These are phyloP conservation scores for Drosophila melanocephala DNA, from an alignment of 2,888 invertebrate genomes.

Conservation along the genomic window DNA sequence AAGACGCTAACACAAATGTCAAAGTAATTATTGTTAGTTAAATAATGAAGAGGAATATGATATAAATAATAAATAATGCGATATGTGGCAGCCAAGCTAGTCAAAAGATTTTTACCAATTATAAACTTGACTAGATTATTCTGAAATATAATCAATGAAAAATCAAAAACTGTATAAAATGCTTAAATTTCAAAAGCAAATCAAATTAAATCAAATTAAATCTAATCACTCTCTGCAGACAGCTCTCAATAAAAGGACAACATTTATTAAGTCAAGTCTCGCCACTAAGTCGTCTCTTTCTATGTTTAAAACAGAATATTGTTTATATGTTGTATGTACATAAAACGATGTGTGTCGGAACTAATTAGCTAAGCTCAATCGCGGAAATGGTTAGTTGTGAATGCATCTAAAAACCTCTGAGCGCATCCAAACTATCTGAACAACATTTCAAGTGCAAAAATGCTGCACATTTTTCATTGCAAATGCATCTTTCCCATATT, in stretches of 20 bases:
- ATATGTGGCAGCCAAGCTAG: neutral
- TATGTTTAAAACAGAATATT: neutral
- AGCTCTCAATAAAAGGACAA: neutral
- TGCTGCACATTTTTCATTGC: constrained; percentile 1
- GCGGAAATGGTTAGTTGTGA: neutral
- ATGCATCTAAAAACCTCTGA: neutral
- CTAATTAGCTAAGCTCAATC: neutral
- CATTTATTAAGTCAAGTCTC: neutral
- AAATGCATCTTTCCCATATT: constrained; percentile 16
- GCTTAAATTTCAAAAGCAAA: neutral
- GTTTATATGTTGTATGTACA: neutral
- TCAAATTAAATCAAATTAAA: neutral
- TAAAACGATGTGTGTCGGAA: neutral
- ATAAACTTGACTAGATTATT: neutral
- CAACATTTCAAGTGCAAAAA: constrained; percentile 7
- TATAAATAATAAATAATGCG: neutral
- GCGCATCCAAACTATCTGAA: neutral
- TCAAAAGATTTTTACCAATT: neutral
- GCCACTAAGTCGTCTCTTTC: no score
- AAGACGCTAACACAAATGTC: no score
- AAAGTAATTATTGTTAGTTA: neutral
- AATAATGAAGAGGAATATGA: neutral
- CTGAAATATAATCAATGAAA: neutral
- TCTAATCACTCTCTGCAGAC: neutral
- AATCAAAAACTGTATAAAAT: no score